Conservation (phyloP, 2,113 vertebrate species). For the Clarias macrocephalus region DNA sequence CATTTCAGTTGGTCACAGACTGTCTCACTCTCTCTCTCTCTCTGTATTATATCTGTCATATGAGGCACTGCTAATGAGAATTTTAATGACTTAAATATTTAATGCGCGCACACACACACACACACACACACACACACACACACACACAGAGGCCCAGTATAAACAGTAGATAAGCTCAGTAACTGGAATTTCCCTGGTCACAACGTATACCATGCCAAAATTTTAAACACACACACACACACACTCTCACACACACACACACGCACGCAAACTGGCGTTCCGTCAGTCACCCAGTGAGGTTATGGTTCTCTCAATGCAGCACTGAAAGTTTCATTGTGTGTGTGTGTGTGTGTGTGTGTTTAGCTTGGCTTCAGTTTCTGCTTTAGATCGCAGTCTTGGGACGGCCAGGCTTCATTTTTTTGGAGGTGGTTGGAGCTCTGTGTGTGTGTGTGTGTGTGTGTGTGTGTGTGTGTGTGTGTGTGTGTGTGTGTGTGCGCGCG, state of each 20-base stretch:
- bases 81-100: background rate
- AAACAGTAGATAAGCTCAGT: slow-evolving; percentile 15
- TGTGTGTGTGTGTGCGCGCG: no score
- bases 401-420: background rate
- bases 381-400: slow-evolving; percentile 25
- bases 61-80: slow-evolving; percentile 8
- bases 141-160: slow-evolving; percentile 6
- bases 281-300: slow-evolving; percentile 27
- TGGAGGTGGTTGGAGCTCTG: background rate
- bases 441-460: background rate
- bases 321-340: slow-evolving; percentile 24
- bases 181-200: slow-evolving; percentile 39
- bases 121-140: slow-evolving; percentile 20
- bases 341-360: slow-evolving; percentile 26
- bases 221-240: slow-evolving; percentile 16
- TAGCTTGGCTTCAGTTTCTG: slow-evolving; percentile 20
- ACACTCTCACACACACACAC: slow-evolving; percentile 35
- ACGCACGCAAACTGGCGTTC: background rate
- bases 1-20: background rate
- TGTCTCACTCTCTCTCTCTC: slow-evolving; percentile 10
- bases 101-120: slow-evolving; percentile 38
- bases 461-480: background rate
- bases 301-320: slow-evolving; percentile 12
- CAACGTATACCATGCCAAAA: background rate
- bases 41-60: slow-evolving; percentile 8